Percentiles rank a stretch among this genome's conserved stretches.
Conservation (phyloP, 2,888 invertebrate genomes). For the Diachrysia chrysitis region DNA sequence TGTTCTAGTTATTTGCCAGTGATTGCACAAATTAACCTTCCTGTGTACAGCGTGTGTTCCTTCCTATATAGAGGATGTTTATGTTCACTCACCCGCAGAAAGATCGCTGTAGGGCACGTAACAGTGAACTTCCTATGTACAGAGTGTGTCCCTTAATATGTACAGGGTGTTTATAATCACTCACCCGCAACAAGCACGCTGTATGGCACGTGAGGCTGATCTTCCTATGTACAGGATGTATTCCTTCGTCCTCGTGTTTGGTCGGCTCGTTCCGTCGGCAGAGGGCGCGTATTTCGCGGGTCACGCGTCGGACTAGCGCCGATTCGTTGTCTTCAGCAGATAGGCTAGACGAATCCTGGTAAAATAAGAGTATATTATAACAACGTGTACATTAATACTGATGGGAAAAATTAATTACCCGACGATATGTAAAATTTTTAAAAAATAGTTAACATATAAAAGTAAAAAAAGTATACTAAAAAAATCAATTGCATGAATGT, state of each 20-base stretch:
- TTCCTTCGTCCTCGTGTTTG: conserved; percentile 66
- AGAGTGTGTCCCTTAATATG: conserved; percentile 54
- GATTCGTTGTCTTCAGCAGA: conserved; percentile 61
- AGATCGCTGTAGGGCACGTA: conserved; percentile 3
- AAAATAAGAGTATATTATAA: background rate
- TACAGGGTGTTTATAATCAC: background rate
- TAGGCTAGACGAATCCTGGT: conserved; percentile 61
- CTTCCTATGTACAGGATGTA: conserved; percentile 63
- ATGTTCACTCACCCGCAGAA: background rate
- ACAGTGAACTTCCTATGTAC: conserved; percentile 60
- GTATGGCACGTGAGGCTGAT: conserved; percentile 47
- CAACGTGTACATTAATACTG: background rate
- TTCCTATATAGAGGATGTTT: too few species aligned
- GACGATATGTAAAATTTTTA: too few species aligned
- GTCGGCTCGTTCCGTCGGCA: conserved; percentile 90
- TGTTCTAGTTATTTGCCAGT: too few species aligned
- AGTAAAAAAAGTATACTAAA: too few species aligned
- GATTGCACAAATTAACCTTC: too few species aligned
- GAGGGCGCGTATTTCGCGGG: conserved; percentile 89
- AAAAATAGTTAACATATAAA: too few species aligned
- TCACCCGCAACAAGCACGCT: conserved; percentile 36
- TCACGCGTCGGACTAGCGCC: conserved; percentile 72
- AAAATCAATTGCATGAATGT: too few species aligned
- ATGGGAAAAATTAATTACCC: too few species aligned
- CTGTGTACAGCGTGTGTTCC: too few species aligned